Percentiles rank a stretch among this genome's conserved stretches.
Evolutionary conservation across 2,113 vertebrate genomes (phyloP).

Genomic region (Gavialis gangeticus): DNA sequence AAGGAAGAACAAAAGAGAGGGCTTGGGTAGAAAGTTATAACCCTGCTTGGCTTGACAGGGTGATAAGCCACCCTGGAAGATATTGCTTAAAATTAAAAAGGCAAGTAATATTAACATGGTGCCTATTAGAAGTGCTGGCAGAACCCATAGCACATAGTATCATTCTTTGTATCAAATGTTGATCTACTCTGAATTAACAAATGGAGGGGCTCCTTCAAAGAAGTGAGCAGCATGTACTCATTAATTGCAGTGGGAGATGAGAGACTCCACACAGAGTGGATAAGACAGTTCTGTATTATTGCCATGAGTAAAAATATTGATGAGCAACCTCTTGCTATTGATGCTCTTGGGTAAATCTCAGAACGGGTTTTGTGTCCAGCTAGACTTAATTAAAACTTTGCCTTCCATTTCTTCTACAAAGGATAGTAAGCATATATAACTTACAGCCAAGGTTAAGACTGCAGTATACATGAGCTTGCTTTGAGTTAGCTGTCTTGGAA

Average conservation of each 20-base stretch:
- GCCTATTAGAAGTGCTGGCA: no score
- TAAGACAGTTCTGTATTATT: not conserved
- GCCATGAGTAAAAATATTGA: not conserved
- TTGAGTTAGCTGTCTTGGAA: not conserved
- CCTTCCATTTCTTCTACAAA: not conserved
- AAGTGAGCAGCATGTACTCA: not conserved
- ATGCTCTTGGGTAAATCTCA: not conserved
- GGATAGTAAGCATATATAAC: not conserved
- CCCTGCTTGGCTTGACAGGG: not conserved
- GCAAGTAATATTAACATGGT: no score
- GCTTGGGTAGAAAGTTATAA: not conserved
- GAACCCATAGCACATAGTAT: no score
- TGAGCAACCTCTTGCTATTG: accelerated
- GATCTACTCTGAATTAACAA: not conserved
- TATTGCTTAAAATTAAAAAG: no score
- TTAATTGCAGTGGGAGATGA: not conserved
- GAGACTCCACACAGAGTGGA: not conserved
- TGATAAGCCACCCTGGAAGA: not conserved
- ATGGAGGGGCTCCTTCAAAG: not conserved
- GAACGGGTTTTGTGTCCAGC: not conserved
- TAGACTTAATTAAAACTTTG: not conserved
- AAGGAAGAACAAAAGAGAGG: not conserved
- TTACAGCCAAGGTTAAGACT: not conserved
- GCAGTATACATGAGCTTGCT: not conserved
- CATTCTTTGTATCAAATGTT: not conserved